phyloP scores from a whole-genome alignment of 2,113 vertebrate genomes.

The Piliocolobus tephrosceles region DNA sequence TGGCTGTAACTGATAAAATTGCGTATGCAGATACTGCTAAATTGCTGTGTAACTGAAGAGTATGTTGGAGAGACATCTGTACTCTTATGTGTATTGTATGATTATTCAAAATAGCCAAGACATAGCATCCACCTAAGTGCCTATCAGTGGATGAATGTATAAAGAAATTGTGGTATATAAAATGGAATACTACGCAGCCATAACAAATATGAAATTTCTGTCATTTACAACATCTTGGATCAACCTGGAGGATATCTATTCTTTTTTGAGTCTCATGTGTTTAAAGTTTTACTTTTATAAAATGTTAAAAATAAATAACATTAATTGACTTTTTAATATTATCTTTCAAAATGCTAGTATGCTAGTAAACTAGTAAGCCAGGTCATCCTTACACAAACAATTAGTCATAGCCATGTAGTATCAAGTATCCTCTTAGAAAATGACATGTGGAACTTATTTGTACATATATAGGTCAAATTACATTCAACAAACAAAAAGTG shows the following conservation, averaged over 20 bases:
- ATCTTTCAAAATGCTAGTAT: constrained; percentile 15
- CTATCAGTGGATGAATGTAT: background rate
- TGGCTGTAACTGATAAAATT: too few species aligned
- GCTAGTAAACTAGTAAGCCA: background rate
- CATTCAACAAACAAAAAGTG: background rate
- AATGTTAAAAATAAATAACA: constrained; percentile 17
- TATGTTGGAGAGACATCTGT: background rate
- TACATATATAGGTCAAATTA: background rate
- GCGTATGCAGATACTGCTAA: too few species aligned
- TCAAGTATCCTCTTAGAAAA: background rate
- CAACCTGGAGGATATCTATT: background rate
- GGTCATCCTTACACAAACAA: background rate
- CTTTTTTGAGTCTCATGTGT: background rate
- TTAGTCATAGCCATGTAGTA: background rate
- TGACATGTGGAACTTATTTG: background rate
- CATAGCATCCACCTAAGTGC: background rate
- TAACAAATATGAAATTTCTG: background rate
- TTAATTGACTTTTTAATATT: background rate
- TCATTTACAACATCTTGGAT: background rate
- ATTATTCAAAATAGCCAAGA: background rate
- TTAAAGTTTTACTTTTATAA: background rate
- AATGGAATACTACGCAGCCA: background rate
- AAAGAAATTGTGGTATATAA: background rate
- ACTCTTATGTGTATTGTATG: background rate
- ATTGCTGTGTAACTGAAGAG: background rate